Conservation (phyloP, 2,113 vertebrate genomes). For the Machaerirhynchus nigripectus region DNA sequence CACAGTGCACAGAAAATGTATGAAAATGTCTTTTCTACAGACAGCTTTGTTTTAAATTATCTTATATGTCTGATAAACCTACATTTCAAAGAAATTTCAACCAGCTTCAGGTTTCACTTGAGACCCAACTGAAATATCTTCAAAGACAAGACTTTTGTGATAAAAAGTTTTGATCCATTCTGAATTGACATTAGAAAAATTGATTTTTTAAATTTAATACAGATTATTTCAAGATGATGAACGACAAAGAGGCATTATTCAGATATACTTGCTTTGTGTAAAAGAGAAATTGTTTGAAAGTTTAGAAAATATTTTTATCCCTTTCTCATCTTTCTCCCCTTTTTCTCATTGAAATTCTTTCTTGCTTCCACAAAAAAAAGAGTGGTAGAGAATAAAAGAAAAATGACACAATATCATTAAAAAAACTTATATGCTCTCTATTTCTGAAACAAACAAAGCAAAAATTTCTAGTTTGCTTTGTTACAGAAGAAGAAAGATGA, state of each 20-base stretch:
- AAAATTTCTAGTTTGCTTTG: background rate
- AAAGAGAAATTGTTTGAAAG: background rate
- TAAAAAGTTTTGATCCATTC: background rate
- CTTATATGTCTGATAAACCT: background rate
- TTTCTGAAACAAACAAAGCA: background rate
- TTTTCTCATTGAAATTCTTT: background rate
- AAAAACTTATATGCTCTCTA: background rate
- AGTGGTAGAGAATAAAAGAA: background rate
- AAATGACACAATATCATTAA: background rate
- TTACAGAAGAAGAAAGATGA: background rate
- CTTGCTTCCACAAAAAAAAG: background rate
- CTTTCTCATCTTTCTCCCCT: background rate
- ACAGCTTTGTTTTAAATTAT: background rate
- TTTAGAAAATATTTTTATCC: background rate
- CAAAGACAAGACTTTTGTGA: background rate
- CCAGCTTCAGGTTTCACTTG: background rate
- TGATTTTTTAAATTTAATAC: background rate
- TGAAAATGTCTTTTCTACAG: background rate
- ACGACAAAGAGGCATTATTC: background rate
- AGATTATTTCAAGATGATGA: background rate
- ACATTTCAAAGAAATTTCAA: background rate
- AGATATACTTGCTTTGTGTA: background rate
- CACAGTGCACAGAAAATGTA: background rate
- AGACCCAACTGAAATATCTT: background rate
- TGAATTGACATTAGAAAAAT: background rate